phyloP scores from a whole-genome alignment of 2,888 invertebrate genomes.

The Drosophila anomelani region DNA sequence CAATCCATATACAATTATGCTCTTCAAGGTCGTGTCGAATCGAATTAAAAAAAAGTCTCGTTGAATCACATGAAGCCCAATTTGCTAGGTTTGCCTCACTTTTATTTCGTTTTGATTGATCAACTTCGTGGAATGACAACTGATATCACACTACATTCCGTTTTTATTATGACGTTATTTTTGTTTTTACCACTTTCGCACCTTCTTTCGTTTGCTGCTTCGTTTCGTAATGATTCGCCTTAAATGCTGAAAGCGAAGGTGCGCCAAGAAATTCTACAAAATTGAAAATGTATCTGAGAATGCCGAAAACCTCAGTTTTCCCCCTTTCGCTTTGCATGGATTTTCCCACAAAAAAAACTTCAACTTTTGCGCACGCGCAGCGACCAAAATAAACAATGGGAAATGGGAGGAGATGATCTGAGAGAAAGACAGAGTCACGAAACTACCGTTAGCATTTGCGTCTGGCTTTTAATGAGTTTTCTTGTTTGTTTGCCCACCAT shows the following conservation, averaged over 20 bases:
- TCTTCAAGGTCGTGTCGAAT: constrained; percentile 22
- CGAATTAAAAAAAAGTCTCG: constrained; percentile 34
- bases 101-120: constrained; percentile 24
- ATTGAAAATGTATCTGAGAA: constrained; percentile 11
- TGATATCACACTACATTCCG: constrained; percentile 32
- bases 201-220: constrained; percentile 35
- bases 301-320: constrained; percentile 10
- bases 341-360: constrained; percentile 41
- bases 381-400: constrained; percentile 47
- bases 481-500: constrained; percentile 55
- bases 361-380: constrained; percentile 47
- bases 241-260: constrained; percentile 59
- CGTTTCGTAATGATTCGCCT: constrained; percentile 53
- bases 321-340: constrained; percentile 7
- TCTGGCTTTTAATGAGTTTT: constrained; percentile 68
- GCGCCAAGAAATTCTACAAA: constrained; percentile 39
- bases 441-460: constrained; percentile 67
- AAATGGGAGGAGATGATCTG: constrained; percentile 8
- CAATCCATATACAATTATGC: constrained; percentile 21
- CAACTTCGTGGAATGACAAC: constrained; percentile 30
- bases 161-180: constrained; percentile 15
- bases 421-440: constrained; percentile 41
- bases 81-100: constrained; percentile 8
- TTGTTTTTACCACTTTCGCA: constrained; percentile 30
- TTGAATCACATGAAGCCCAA: constrained; percentile 58